Evolutionary conservation across 2,797 vertebrate species (phyloP), one percentile per base, ranked within the genome.

Genomic region (Anas georgica): DNA sequence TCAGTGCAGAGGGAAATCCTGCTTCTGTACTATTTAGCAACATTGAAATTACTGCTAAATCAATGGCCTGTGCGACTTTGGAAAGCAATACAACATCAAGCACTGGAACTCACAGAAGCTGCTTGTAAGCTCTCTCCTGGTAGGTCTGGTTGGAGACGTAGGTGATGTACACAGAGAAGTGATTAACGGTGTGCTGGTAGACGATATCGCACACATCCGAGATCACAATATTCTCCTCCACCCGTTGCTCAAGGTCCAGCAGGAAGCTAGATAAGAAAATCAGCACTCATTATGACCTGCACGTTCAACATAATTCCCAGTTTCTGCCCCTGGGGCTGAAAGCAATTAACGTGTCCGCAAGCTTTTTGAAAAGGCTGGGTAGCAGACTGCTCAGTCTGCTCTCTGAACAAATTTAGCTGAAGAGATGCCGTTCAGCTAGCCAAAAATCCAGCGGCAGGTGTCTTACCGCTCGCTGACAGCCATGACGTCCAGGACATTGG

Each of bases 111-210:
- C 96, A 99, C 99, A 99, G 98, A 96, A 99, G 98, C 92, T 99
- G 98, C 76, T 99, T 98, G 97, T 99, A 99, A 92, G 99, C 98
- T 96, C 99, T 98, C 96, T 99, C 99, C 97, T 99, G 99, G 97
- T 99, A 99, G 41, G 98, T 99, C 98, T 99, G 99, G 97, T 99
- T 99, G 94, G 99, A 99, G 91, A 99, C 99, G 0, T 99, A 99
- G 92, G 98, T 98, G 97, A 99, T 98, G 91, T 99, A 99, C 72
- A 99, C 99, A 0, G 96, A 97, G 97, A 99, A 99, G 97, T 99
- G 97, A 31, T 98, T 96, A 33, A 98, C 95, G 0, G 99, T 98
- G 1, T 99, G 99, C 75, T 96, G 37, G 82, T 98, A 86, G 89
- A 99, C 99, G 11, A 99, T 99, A 96, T 99, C 99, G 1, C 99